These are phyloP conservation scores for Thalpophila matura DNA, from an alignment of 2,888 invertebrate species.

Conservation along the genomic window DNA sequence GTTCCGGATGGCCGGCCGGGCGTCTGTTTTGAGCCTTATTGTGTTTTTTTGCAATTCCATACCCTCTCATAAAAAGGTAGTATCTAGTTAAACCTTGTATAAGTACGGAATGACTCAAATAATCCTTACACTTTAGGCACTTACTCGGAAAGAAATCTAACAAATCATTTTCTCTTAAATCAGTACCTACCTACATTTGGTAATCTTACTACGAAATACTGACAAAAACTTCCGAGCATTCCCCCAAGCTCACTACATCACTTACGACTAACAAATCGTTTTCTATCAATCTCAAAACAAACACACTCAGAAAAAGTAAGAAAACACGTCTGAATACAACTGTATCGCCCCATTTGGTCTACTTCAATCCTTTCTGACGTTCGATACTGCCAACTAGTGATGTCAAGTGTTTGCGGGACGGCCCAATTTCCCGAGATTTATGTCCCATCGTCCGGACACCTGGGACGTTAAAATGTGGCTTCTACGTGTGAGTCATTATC, in stretches of 20 bases:
- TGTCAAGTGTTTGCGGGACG: slow-evolving; percentile 44
- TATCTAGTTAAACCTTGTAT: no score
- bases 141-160: neutral
- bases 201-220: slow-evolving; percentile 6
- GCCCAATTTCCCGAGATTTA: slow-evolving; percentile 53
- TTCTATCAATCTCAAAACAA: slow-evolving; percentile 42
- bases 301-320: slow-evolving; percentile 48
- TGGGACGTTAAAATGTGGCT: slow-evolving; percentile 45
- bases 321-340: slow-evolving; percentile 28
- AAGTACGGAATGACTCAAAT: neutral
- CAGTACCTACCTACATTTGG: slow-evolving; percentile 11
- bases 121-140: neutral
- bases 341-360: slow-evolving; percentile 52
- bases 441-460: slow-evolving; percentile 28
- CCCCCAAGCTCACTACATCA: slow-evolving; percentile 37
- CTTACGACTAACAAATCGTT: slow-evolving; percentile 41
- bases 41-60: no score
- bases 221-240: slow-evolving; percentile 21
- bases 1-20: no score
- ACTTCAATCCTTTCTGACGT: slow-evolving; percentile 58
- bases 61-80: no score
- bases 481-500: slow-evolving; percentile 52
- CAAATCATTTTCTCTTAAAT: slow-evolving; percentile 13
- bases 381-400: slow-evolving; percentile 51
- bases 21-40: no score